Evolutionary conservation across 2,113 vertebrate species (phyloP), one percentile per base, ranked within the genome.

Genomic region (Phoxinus phoxinus): DNA sequence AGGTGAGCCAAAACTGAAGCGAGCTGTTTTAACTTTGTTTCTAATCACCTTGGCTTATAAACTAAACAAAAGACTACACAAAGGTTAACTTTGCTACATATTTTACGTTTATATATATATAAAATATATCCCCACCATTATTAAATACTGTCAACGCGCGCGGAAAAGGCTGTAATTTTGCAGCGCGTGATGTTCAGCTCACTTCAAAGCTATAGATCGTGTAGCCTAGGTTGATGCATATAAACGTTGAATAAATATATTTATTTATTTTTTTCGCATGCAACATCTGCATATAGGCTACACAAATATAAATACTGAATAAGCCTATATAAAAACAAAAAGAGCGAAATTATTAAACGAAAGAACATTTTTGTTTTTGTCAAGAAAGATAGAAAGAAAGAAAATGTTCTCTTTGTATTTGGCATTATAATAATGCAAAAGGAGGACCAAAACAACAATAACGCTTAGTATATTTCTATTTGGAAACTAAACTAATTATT

Each of bases 11-110:
- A 72, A 32, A 41, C 81, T 11, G 48, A 56, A 72, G 9, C 65
- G n/a, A 65, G 25, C 4, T 32, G 65, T 72, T 83, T 58, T 83
- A 72, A 83, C 81, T 73, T 58, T 10, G 81, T 83, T 83, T 83
- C 48, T 73, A 72, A 83, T 83, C 51, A 58, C 81, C 8, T 72
- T 58, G 30, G 32, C 65, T 71, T 83, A 41, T 13, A 37, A 69
- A 72, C 30, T 41, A 58, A 59, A 79, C 19, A 79, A 58, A 58
- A 77, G 19, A 77, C 46, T 77, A 35, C 1, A 76, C 46, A 73
- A 73, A 53, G 27, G 76, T 59, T n/a, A 79, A 19, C 2, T n/a
- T 41, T 37, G 21, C 53, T 23, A 61, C 30, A 13, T 53, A 21
- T 76, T 53, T 53, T 76, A 76, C 8, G 27, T 76, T 53, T 76